Percentiles rank a stretch among this genome's conserved stretches.
These are phyloP conservation scores for Amphiprion clarkii DNA, from an alignment of 2,797 vertebrate species.

Conservation along the genomic window DNA sequence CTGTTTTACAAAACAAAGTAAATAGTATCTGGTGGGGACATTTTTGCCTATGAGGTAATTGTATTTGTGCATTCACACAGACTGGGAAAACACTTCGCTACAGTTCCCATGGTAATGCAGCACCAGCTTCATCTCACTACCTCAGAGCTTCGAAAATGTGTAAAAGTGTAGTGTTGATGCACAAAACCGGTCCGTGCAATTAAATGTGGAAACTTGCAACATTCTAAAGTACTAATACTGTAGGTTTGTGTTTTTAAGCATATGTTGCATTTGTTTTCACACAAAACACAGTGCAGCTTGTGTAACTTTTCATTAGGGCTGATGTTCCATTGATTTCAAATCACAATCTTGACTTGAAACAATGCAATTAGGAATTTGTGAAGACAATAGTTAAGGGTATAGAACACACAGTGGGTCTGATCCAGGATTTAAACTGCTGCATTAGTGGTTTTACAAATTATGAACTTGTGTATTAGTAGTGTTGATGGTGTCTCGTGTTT, in stretches of 20 bases:
- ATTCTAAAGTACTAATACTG: neutral
- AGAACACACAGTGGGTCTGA: too few relatives aligned
- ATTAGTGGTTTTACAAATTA: too few relatives aligned
- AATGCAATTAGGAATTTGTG: too few relatives aligned
- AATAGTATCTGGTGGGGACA: neutral
- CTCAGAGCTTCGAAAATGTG: neutral
- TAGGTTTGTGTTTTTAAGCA: neutral
- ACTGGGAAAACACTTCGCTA: neutral
- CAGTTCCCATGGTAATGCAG: conserved; percentile 32
- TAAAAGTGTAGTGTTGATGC: neutral
- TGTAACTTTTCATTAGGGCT: too few relatives aligned
- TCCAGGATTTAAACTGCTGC: too few relatives aligned
- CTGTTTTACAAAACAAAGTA: conserved; percentile 12
- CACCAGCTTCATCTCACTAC: neutral
- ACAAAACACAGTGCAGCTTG: too few relatives aligned
- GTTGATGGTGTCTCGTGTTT: too few relatives aligned
- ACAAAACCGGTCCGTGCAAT: neutral
- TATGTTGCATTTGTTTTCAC: neutral
- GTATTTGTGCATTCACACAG: conserved; percentile 10
- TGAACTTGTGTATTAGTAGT: too few relatives aligned
- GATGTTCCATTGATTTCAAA: too few relatives aligned
- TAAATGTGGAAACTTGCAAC: neutral
- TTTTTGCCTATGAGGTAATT: conserved; percentile 20
- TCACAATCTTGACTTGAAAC: too few relatives aligned
- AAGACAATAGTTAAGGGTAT: too few relatives aligned